Base-by-base conservation (phyloP, 2,888 invertebrate species). In the Macroteleia sp. region DNA sequence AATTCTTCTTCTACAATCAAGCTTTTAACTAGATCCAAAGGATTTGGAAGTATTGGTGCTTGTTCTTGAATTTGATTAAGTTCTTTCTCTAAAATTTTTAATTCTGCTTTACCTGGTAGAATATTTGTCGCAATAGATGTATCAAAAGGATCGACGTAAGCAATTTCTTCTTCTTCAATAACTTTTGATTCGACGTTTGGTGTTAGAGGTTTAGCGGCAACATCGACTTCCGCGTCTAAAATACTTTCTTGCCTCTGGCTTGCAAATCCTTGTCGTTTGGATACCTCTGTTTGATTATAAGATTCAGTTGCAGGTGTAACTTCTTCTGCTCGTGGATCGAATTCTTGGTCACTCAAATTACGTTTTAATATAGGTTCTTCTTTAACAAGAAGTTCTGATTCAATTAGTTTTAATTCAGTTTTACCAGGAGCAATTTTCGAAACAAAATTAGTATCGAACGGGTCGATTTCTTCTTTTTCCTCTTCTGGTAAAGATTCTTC, bases 71-170 rank as follows among this genome's bases (percentile, higher is more conserved):
- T 93, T 82, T 91, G 88, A 17, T 95, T 95, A 69, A 96, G 92
- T 88, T 96, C 96, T 88, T 93, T 95, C 82, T 96, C 96, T 16
- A 97, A 88, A 34, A 96, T 91, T 88, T 95, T 96, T 8, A 97
- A 92, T 90, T 97, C 97, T 1, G 96, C 95, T 91, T 94, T 95
- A 2, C 96, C 96, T 0, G 96, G 96, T 54, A 94, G 92, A 61
- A 96, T 94, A 86, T 96, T 95, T 67, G 92, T 93, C 0, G 96
- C 96, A 83, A 96, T 96, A 0, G 97, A 96, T 0, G 97, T 97
- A 88, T 97, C 97, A 88, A 97, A 97, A 0, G 97, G 97, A 92
- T 97, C 97, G 6, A 92, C 90, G 82, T 95, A 93, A 2, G 90
- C 88, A 19, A 92, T 92, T 69, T 92, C 92, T 28, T 91, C 88